Conservation (phyloP, 2,113 vertebrate genomes). For the Siphamia tubifer region DNA sequence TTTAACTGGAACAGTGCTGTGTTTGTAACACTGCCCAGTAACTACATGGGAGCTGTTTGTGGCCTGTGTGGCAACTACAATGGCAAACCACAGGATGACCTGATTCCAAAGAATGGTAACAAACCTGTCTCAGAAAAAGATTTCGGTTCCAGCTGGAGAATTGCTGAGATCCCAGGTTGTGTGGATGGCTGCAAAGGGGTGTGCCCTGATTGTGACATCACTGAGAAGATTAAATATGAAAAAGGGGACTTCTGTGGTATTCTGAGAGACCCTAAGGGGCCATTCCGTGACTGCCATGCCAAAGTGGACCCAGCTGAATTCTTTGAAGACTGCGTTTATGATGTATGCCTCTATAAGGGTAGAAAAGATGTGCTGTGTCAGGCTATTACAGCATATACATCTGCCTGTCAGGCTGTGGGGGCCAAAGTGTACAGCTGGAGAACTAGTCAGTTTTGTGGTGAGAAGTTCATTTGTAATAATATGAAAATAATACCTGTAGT, state of each 20-base stretch:
- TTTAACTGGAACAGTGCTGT: slow-evolving; percentile 68
- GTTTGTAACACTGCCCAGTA: slow-evolving; percentile 74
- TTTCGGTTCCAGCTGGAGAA: slow-evolving; percentile 78
- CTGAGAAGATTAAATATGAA: slow-evolving; percentile 56
- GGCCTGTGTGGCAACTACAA: slow-evolving; percentile 86
- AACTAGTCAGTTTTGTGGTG: slow-evolving; percentile 72
- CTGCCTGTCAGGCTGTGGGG: slow-evolving; percentile 68
- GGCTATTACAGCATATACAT: slow-evolving; percentile 64
- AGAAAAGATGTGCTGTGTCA: slow-evolving; percentile 68
- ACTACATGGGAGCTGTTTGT: slow-evolving; percentile 73
- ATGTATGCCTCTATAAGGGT: slow-evolving; percentile 75
- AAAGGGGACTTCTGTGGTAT: slow-evolving; percentile 65
- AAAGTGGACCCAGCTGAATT: slow-evolving; percentile 49
- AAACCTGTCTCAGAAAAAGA: background rate
- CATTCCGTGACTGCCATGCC: slow-evolving; percentile 71
- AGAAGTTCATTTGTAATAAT: slow-evolving; percentile 24
- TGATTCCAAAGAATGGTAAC: slow-evolving; percentile 55
- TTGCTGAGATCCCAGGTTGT: slow-evolving; percentile 73
- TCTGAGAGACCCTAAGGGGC: slow-evolving; percentile 60
- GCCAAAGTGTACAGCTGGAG: slow-evolving; percentile 72
- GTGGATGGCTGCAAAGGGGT: slow-evolving; percentile 46
- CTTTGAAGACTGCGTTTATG: slow-evolving; percentile 74
- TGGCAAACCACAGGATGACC: slow-evolving; percentile 73
- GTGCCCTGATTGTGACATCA: slow-evolving; percentile 66
- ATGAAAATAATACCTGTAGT: background rate